Conservation (phyloP, 2,113 vertebrate genomes). For the Anthoscopus minutus region DNA sequence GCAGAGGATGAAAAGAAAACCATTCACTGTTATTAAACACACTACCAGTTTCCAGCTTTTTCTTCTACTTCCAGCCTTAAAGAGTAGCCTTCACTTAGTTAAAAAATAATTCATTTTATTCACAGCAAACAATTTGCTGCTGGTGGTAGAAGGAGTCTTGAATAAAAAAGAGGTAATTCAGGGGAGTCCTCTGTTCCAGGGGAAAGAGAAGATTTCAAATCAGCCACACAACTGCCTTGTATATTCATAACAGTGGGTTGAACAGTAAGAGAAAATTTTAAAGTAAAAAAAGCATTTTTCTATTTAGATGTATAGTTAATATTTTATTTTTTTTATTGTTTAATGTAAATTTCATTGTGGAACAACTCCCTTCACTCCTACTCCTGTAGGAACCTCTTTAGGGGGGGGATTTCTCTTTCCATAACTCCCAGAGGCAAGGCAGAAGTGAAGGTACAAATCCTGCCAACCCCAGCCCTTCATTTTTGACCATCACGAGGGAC, state of each 20-base stretch:
- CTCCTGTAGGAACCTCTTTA: neutral
- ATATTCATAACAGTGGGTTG: neutral
- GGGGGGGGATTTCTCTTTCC: neutral
- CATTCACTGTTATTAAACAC: neutral
- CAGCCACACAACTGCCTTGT: neutral
- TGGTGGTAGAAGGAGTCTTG: neutral
- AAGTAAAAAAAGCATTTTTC: neutral
- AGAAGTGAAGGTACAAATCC: neutral
- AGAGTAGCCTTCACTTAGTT: neutral
- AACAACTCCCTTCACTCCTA: neutral
- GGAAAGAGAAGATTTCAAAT: neutral
- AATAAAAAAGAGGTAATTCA: neutral
- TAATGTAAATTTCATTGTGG: neutral
- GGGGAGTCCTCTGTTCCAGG: neutral
- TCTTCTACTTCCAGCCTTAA: neutral
- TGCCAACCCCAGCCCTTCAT: neutral
- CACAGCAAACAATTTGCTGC: neutral
- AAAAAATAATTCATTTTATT: neutral
- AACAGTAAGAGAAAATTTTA: neutral
- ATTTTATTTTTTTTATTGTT: neutral
- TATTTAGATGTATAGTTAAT: neutral
- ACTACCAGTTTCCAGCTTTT: neutral
- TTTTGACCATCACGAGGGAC: fast-evolving
- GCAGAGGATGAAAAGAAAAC: neutral
- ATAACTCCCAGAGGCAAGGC: neutral